Conservation (phyloP, 2,797 vertebrate genomes). For the Poeciliopsis infans region DNA sequence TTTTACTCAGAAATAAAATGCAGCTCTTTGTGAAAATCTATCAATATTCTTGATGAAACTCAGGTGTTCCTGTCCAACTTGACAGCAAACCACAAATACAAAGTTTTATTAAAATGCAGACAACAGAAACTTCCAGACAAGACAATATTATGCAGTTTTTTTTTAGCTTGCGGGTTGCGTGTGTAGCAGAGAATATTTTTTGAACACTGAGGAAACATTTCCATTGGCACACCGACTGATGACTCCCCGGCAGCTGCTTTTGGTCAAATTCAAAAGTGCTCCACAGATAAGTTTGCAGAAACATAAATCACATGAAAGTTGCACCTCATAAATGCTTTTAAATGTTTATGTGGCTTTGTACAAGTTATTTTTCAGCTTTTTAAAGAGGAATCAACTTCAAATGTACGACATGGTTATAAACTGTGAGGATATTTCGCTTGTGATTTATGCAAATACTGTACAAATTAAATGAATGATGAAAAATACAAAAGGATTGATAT, state of each 20-base stretch:
- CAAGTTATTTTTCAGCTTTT: not conserved
- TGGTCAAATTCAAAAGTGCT: conserved; percentile 3
- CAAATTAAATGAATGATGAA: not conserved
- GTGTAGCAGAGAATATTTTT: not conserved
- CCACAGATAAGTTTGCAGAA: not conserved
- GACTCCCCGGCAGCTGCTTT: conserved; percentile 8
- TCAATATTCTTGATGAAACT: not conserved
- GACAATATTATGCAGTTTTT: conserved; percentile 5
- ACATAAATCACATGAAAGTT: not conserved
- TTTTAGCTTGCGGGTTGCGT: not conserved
- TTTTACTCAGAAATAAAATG: not conserved
- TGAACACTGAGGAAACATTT: conserved; percentile 18
- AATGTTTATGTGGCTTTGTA: not conserved
- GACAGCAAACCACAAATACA: conserved; percentile 12
- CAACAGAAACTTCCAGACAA: conserved; percentile 1
- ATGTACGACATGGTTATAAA: not conserved
- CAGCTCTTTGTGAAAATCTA: conserved; percentile 1
- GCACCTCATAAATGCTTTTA: not conserved
- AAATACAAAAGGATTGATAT: not conserved
- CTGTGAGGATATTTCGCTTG: not conserved
- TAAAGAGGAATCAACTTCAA: not conserved
- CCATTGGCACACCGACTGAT: conserved; percentile 17
- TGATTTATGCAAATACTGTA: not conserved
- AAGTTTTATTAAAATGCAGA: conserved; percentile 15
- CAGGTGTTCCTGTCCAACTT: not conserved